These are phyloP conservation scores for Tanypteryx hageni DNA, from an alignment of 2,888 invertebrate genomes.

Conservation along the genomic window DNA sequence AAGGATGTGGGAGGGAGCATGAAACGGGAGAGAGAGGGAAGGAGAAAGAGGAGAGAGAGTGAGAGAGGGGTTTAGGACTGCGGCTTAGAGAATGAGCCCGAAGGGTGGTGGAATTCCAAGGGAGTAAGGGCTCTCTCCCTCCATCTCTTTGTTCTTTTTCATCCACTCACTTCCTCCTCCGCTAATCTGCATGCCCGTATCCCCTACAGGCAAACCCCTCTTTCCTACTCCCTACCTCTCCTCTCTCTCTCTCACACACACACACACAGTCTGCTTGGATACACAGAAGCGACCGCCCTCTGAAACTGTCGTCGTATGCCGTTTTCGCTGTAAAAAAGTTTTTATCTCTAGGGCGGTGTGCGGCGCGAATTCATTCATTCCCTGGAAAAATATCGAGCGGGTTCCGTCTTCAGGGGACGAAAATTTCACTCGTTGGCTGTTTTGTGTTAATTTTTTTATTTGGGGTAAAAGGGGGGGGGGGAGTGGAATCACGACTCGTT, in stretches of 20 bases:
- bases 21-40: not conserved
- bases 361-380: conserved; percentile 13
- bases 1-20: not conserved
- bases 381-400: not conserved
- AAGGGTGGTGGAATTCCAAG: conserved; percentile 2
- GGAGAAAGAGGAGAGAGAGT: not conserved
- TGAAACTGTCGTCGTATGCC: conserved; percentile 24
- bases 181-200: not conserved
- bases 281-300: not conserved
- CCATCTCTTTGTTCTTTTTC: not conserved
- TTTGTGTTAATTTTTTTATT: not conserved
- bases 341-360: conserved; percentile 27
- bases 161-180: not conserved
- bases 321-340: conserved; percentile 20
- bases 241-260: not conserved
- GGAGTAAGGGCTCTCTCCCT: not conserved
- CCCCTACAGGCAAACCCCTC: not conserved
- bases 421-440: not conserved
- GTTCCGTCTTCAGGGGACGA: not conserved
- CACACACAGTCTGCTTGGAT: not conserved
- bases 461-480: no score
- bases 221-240: not conserved
- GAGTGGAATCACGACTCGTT: conserved; percentile 18
- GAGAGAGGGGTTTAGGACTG: not conserved
- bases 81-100: not conserved